A percentile compares a stretch with the other conserved stretches of the same genome.
Conservation (phyloP, 2,113 vertebrate species). For the Climacteris rufus region DNA sequence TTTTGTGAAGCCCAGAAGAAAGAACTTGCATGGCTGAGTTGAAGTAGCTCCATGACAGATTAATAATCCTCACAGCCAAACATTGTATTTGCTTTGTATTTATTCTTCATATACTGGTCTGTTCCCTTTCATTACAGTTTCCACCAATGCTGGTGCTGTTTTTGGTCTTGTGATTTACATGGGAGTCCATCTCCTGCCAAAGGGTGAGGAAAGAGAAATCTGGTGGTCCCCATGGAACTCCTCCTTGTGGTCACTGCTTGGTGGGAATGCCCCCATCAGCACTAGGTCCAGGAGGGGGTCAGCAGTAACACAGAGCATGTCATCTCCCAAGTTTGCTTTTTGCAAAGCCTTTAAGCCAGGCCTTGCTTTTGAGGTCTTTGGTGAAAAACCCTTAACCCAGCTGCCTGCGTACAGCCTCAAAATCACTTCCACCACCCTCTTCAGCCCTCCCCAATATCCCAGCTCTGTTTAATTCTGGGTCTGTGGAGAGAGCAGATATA, state of each 20-base stretch:
- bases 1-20: neutral
- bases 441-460: accelerated
- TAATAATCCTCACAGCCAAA: neutral
- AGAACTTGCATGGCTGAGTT: neutral
- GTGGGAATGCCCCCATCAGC: neutral
- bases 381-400: neutral
- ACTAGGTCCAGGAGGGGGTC: neutral
- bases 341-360: neutral
- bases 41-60: neutral
- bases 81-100: neutral
- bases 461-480: neutral
- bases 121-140: neutral
- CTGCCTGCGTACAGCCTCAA: neutral
- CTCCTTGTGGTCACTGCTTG: neutral
- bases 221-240: accelerated
- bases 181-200: neutral
- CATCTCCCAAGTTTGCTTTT: neutral
- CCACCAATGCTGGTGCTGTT: neutral
- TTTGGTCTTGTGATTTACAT: accelerated
- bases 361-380: neutral
- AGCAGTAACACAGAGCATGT: accelerated
- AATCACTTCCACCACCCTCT: neutral
- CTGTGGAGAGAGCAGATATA: neutral
- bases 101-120: neutral
- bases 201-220: neutral